A percentile compares a stretch with the other conserved stretches of the same genome.
phyloP scores from a whole-genome alignment of 2,888 invertebrate species.

The Epistrophe grossulariae region DNA sequence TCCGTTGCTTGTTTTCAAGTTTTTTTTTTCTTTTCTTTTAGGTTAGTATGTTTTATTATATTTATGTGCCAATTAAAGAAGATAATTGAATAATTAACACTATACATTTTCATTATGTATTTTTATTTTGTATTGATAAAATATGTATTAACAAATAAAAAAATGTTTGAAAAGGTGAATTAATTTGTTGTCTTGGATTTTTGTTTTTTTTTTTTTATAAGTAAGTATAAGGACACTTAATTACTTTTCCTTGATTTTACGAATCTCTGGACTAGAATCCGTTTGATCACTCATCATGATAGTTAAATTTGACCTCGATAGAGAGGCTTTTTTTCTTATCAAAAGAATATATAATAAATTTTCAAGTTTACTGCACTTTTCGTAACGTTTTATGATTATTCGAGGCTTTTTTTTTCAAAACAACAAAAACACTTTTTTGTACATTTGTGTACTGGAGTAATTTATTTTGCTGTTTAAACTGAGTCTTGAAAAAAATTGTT shows the following conservation, averaged over 20 bases:
- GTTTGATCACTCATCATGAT: slow-evolving; percentile 47
- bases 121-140: neutral
- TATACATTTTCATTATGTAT: neutral
- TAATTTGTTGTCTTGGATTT: neutral
- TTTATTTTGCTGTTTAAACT: neutral
- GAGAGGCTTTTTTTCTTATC: slow-evolving; percentile 7
- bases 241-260: slow-evolving; percentile 53
- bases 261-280: slow-evolving; percentile 57
- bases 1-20: slow-evolving; percentile 19
- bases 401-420: neutral
- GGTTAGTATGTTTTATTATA: slow-evolving; percentile 9
- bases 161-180: neutral
- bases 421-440: slow-evolving; percentile 5
- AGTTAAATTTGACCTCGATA: slow-evolving; percentile 17
- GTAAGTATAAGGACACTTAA: neutral
- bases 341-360: neutral
- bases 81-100: slow-evolving; percentile 57
- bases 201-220: neutral
- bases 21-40: neutral
- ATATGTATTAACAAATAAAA: neutral
- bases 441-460: slow-evolving; percentile 1
- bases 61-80: slow-evolving; percentile 25
- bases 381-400: neutral
- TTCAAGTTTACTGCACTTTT: slow-evolving; percentile 18
- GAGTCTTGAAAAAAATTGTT: neutral